Evolutionary conservation across 2,888 invertebrate genomes (phyloP).

Genomic region (Lepetodrilus schrolli): DNA sequence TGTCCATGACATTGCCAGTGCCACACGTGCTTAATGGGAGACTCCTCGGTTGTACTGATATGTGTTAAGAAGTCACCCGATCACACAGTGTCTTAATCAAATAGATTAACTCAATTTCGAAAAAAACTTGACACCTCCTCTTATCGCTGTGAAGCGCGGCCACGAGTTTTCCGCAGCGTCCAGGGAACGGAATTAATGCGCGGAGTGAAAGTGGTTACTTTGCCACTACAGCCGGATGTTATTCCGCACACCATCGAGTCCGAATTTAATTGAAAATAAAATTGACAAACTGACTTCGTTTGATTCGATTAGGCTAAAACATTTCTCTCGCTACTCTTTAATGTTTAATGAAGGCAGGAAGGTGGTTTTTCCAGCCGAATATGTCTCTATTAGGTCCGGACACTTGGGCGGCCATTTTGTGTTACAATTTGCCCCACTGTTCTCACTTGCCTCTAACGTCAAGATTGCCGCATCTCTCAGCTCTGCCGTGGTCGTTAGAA

Average conservation of each 20-base stretch:
- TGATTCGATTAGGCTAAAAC: constrained; percentile 26
- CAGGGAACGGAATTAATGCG: constrained; percentile 9
- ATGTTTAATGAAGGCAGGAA: constrained; percentile 2
- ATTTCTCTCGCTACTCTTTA: constrained; percentile 14
- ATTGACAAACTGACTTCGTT: constrained; percentile 27
- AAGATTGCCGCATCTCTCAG: neutral
- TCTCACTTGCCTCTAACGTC: neutral
- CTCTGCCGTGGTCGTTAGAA: neutral
- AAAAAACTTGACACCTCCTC: constrained; percentile 9
- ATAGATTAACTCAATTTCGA: constrained; percentile 27
- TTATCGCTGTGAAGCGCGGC: neutral
- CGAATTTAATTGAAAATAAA: constrained; percentile 25
- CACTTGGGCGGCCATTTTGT: neutral
- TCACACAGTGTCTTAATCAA: constrained; percentile 17
- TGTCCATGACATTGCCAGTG: too few relatives aligned
- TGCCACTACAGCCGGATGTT: constrained; percentile 3
- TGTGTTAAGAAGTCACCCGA: too few relatives aligned
- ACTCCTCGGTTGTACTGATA: too few relatives aligned
- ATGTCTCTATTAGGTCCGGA: neutral
- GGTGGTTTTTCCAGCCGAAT: constrained; percentile 3
- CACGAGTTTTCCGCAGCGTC: neutral
- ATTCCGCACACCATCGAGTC: neutral
- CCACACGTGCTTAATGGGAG: too few relatives aligned
- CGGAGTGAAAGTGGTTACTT: constrained; percentile 4
- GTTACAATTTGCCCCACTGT: neutral